A percentile compares a stretch with the other conserved stretches of the same genome.
phyloP scores from a whole-genome alignment of 2,888 invertebrate genomes.

The Yponomeuta malinellus region DNA sequence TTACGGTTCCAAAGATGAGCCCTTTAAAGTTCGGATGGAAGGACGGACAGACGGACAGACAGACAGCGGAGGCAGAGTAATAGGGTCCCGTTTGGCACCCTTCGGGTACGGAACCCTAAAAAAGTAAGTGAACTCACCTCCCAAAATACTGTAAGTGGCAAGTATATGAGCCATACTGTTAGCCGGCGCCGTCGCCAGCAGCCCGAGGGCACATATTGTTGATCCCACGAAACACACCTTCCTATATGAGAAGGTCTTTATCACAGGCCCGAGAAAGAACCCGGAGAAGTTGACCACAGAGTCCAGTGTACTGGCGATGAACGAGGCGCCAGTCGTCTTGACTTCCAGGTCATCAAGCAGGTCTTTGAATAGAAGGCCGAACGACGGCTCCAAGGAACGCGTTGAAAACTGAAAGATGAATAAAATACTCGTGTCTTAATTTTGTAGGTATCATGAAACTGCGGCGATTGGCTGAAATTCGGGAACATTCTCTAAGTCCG shows the following conservation, averaged over 20 bases:
- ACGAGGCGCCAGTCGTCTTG: constrained; percentile 83
- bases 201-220: constrained; percentile 78
- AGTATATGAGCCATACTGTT: constrained; percentile 82
- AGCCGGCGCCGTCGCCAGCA: constrained; percentile 81
- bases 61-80: too few species aligned
- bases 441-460: too few species aligned
- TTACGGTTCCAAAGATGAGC: too few species aligned
- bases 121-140: constrained; percentile 69
- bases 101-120: background rate
- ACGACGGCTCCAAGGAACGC: constrained; percentile 87
- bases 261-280: constrained; percentile 84
- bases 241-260: constrained; percentile 83
- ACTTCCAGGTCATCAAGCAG: constrained; percentile 80
- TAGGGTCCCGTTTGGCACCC: too few species aligned
- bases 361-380: constrained; percentile 87
- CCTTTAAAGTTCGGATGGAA: too few species aligned
- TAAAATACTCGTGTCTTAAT: too few species aligned
- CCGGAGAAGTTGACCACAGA: constrained; percentile 87
- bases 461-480: too few species aligned
- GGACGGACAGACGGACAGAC: too few species aligned
- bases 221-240: constrained; percentile 82
- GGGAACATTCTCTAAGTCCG: too few species aligned
- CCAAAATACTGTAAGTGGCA: constrained; percentile 83
- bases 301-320: constrained; percentile 85
- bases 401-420: constrained; percentile 80